Evolutionary conservation across 2,888 invertebrate species (phyloP), one percentile per base, ranked within the genome.

Genomic region (Calliopum simillimum): DNA sequence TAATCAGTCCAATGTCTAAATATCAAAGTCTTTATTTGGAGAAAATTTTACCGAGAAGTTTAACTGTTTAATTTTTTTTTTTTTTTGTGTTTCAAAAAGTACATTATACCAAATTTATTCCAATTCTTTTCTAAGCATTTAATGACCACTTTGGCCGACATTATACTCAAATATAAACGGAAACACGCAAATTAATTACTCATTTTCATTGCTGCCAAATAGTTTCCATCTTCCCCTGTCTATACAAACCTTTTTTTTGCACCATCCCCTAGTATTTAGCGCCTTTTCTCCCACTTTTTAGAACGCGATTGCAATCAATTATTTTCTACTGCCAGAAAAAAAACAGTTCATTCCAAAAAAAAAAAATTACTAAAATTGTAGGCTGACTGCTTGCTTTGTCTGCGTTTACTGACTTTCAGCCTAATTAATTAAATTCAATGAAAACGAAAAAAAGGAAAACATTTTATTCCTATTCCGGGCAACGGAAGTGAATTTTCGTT

Each of bases 401-500:
- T 51, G 12, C 63, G 11, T 46, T 8, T 62, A 2, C 23, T 72
- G 67, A 73, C 74, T 73, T 71, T 72, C 73, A 74, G 75, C 71
- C 72, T 76, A 76, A 75, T 77, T 77, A 77, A 77, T 77, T 77
- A 75, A 76, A 76, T 76, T 74, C 73, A 59, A 61, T 56, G 43
- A 49, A 71, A 41, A 33, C 33, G 3, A 33, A 33, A 33, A 33
- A 33, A 25, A 33, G 8, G 8, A 33, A 33, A 33, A 33, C 33
- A 69, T 47, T 71, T 47, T 51, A 64, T 59, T 68, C 70, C 47
- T 56, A 55, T 16, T 25, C 53, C 46, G 25, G 21, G 21, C 13
- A 63, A 49, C 43, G 49, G 43, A 69, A 63, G 72, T 70, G 71
- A 72, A 71, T 73, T 70, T 72, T 73, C 66, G n/a, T 68, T 4